Base-by-base conservation (phyloP, 2,113 vertebrate species). In the Crotalus horridus region DNA sequence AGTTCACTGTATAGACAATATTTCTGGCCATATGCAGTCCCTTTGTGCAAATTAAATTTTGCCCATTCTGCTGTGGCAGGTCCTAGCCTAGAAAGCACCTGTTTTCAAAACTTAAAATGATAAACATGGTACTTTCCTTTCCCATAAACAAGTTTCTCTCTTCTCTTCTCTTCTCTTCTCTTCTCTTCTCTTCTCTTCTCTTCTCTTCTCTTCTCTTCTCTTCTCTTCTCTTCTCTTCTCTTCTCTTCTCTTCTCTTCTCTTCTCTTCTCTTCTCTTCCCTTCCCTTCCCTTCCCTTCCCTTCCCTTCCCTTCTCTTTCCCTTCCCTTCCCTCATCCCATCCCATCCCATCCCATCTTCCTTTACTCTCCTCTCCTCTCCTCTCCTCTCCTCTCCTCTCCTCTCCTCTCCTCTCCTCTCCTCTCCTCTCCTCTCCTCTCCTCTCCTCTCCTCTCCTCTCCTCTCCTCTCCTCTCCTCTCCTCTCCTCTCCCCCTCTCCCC, bases 221-320 rank as follows among this genome's bases (percentile, higher is more conserved):
- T 56, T 20, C 3, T 56, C 4, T 56, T 5, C 12, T 20, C 55
- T 56, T 5, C 15, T 21, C 56, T 7, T 2, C 17, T 58, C 56
- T 9, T 3, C 20, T 59, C 58, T 9, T 2, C 20, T 24, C 7
- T 3, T 5, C 20, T 3, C 58, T 3, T 3, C 2, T 9, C 58
- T 10, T 23, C 2, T 0, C 7, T 9, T 7, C 2, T 7, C 20
- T 21, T 21, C 1, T 21, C 56, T 7, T 21, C 1, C 2, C 56
- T 2, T 21, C 1, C 1, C 56, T 0, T 20, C 1, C 0, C 55
- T 53, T 10, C 12, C 3, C 53, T 13, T 10, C 53, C 3, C 12
- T 13, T 1, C 11, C 3, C 53, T 12, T 13, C 53, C 3, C 3
- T 20, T 1, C 15, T 21, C 1, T 39, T 39, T 39, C 39, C 0